Evolutionary conservation across 2,888 invertebrate species (phyloP).

Genomic region (Scaptomyza reducta): DNA sequence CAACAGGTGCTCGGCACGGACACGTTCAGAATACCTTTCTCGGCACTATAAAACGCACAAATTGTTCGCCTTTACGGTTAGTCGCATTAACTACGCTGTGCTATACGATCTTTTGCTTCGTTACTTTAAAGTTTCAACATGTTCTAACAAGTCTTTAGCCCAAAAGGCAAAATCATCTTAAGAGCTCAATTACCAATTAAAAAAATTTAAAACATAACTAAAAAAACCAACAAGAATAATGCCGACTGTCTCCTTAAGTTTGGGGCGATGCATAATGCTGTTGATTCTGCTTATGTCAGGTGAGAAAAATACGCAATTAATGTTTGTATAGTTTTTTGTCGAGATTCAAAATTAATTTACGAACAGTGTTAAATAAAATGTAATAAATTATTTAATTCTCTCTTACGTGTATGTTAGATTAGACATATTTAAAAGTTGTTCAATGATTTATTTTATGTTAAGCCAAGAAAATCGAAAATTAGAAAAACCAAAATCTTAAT

Average conservation of each 20-base stretch:
- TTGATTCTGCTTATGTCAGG: constrained; percentile 52
- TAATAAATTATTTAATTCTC: too few relatives aligned
- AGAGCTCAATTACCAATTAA: background rate
- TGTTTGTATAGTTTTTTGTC: too few relatives aligned
- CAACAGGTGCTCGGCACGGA: constrained; percentile 63
- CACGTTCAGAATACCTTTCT: constrained; percentile 1
- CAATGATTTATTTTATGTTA: too few relatives aligned
- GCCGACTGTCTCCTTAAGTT: constrained; percentile 16
- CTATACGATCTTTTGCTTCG: constrained; percentile 29
- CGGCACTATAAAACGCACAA: constrained; percentile 58
- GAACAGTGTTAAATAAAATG: too few relatives aligned
- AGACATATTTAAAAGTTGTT: too few relatives aligned
- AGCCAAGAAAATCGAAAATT: too few relatives aligned
- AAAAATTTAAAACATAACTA: background rate
- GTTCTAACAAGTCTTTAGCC: constrained; percentile 13
- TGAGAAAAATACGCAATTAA: constrained; percentile 14
- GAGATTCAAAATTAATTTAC: too few relatives aligned
- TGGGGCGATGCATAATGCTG: constrained; percentile 31
- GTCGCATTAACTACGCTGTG: constrained; percentile 56
- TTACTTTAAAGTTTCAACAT: constrained; percentile 11
- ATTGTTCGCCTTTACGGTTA: constrained; percentile 36
- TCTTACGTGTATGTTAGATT: too few relatives aligned
- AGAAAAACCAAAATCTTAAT: too few relatives aligned
- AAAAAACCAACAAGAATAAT: constrained; percentile 27
- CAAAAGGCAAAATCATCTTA: background rate